Percentiles rank a stretch among this genome's conserved stretches.
Conservation (phyloP, 1,140 invertebrate species). For the Calephelis nemesis region DNA sequence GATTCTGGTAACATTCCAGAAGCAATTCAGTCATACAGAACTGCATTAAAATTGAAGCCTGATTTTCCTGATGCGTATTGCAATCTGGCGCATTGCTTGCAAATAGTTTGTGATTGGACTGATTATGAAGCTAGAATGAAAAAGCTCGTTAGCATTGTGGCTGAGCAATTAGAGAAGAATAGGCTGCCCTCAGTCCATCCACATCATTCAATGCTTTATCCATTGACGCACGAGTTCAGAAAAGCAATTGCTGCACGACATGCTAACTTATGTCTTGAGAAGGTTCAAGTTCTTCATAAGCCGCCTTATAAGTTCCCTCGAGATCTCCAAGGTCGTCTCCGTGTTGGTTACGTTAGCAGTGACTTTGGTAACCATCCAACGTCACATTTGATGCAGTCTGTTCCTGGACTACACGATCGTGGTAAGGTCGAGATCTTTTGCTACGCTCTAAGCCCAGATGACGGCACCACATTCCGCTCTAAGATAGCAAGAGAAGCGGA, state of each 20-base stretch:
- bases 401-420: constrained; percentile 96
- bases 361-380: constrained; percentile 99
- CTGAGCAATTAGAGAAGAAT: constrained; percentile 98
- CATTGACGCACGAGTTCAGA: constrained; percentile 95
- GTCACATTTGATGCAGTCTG: constrained; percentile 99
- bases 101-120: constrained; percentile 99
- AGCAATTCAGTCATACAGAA: constrained; percentile 97
- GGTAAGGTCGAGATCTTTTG: constrained; percentile 96
- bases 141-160: constrained; percentile 96
- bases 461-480: constrained; percentile 97
- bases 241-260: constrained; percentile 98
- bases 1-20: constrained; percentile 99
- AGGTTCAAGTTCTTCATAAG: constrained; percentile 96
- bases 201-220: constrained; percentile 99
- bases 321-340: constrained; percentile 85
- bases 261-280: constrained; percentile 98
- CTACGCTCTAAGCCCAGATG: constrained; percentile 97
- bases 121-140: constrained; percentile 98
- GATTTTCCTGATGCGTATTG: constrained; percentile 99
- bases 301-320: constrained; percentile 91
- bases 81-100: constrained; percentile 98
- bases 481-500: constrained; percentile 96
- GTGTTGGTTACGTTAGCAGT: constrained; percentile 99
- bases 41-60: constrained; percentile 98
- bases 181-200: constrained; percentile 98